Conservation (phyloP, 2,888 invertebrate genomes). For the Phaedon cochleariae region DNA sequence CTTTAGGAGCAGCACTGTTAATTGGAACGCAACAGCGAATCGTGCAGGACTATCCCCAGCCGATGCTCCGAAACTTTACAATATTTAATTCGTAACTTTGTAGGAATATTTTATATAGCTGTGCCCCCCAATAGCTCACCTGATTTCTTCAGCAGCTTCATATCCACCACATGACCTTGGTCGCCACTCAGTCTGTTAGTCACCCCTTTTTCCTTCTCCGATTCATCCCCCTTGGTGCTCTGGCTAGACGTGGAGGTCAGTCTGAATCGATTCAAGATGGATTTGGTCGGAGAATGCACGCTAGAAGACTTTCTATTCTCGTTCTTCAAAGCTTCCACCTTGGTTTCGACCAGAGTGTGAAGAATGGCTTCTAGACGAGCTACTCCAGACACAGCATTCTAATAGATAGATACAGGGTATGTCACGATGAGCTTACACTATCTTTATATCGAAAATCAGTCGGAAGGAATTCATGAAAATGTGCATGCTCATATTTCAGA, state of each 20-base stretch:
- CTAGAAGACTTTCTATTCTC: slow-evolving; percentile 58
- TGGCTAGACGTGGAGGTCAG: slow-evolving; percentile 36
- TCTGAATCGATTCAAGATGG: slow-evolving; percentile 54
- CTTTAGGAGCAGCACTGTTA: no score
- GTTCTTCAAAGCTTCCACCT: slow-evolving; percentile 70
- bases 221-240: slow-evolving; percentile 36
- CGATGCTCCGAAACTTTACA: no score
- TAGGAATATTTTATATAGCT: no score
- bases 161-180: slow-evolving; percentile 20
- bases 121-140: no score
- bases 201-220: slow-evolving; percentile 33
- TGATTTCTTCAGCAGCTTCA: slow-evolving; percentile 37
- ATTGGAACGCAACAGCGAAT: no score
- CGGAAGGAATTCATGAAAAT: no score
- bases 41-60: no score
- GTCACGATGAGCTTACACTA: no score
- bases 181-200: slow-evolving; percentile 5
- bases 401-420: no score
- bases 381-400: slow-evolving; percentile 65
- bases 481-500: no score
- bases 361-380: slow-evolving; percentile 74
- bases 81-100: no score
- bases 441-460: no score
- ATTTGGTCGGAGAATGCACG: slow-evolving; percentile 60
- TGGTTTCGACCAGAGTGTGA: slow-evolving; percentile 75